Conservation (phyloP, 2,113 vertebrate genomes). For the Hemichromis elongatus region DNA sequence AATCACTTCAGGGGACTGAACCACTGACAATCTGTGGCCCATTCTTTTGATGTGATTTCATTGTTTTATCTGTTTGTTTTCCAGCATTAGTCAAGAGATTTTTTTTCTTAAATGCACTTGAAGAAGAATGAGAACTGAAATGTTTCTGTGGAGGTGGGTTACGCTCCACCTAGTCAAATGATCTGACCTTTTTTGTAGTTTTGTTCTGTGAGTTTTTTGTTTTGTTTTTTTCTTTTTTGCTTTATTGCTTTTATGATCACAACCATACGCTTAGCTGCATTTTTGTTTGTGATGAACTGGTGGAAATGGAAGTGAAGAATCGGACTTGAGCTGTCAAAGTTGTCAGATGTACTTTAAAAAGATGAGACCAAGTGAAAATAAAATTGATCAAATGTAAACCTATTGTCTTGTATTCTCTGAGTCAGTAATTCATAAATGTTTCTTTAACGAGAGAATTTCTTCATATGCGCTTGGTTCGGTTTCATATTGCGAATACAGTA, state of each 20-base stretch:
- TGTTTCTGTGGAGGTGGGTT: not conserved
- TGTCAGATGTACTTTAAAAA: conserved; percentile 53
- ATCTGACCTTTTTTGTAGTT: not conserved
- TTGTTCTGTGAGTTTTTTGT: not conserved
- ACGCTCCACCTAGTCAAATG: not conserved
- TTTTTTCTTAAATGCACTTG: conserved; percentile 57
- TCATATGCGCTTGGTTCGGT: not conserved
- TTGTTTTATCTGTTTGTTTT: not conserved
- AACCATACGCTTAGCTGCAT: conserved; percentile 29
- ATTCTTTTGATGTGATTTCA: conserved; percentile 16
- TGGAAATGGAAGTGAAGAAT: conserved; percentile 28
- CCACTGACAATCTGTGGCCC: conserved; percentile 42
- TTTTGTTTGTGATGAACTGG: conserved; percentile 25
- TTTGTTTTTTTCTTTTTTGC: not conserved
- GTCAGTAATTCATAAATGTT: not conserved
- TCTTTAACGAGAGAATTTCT: not conserved
- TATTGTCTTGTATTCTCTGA: not conserved
- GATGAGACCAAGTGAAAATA: conserved; percentile 68
- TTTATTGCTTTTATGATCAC: conserved; percentile 45
- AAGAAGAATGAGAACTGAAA: not conserved
- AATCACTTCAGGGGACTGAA: conserved; percentile 41
- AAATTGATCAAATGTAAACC: conserved; percentile 65
- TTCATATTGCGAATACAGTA: not conserved
- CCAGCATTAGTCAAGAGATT: conserved; percentile 28
- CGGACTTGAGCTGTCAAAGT: conserved; percentile 19